Evolutionary conservation across 1,140 invertebrate genomes (phyloP), one percentile per base, ranked within the genome.

Genomic region (Halictus rubicundus): DNA sequence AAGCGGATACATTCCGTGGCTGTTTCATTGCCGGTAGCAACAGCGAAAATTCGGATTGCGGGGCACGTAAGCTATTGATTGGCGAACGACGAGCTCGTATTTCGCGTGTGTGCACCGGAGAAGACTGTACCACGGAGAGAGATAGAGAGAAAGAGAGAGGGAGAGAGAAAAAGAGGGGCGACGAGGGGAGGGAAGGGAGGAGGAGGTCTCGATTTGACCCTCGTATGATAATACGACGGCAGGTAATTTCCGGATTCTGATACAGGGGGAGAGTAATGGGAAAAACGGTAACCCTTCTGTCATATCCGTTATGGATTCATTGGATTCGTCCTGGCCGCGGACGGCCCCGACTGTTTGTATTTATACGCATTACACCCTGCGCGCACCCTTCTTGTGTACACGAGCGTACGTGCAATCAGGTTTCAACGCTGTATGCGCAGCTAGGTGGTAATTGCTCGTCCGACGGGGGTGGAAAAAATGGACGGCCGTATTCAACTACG

Each of bases 221-320:
- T 83, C 59, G 80, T 86, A 86, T 86, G 85, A 86, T 86, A 86
- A 86, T 86, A 86, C 79, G 75, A 64, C 83, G 83, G 84, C 85
- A 86, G 84, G 84, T 86, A 86, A 86, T 86, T 86, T 86, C 85
- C 85, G 85, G 85, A 86, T 86, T 73, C 80, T 72, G 85, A 86
- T 86, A 86, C 83, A 85, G 61, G 70, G 54, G 68, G 39, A 60
- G 25, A 32, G 84, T 86, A 86, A 86, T 86, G 84, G 85, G 84
- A 80, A 86, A 86, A 86, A 86, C 84, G 80, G 80, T 86, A 86
- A 85, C 84, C 85, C 85, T 86, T 83, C 81, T 75, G 84, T 86
- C 85, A 86, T 86, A 86, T 86, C 85, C 85, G 84, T 76, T 83
- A 82, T 83, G 77, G 84, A 86, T 85, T 86, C 85, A 68, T 86